Evolutionary conservation across 2,113 vertebrate species (phyloP), one percentile per base, ranked within the genome.

Genomic region (Sinocyclocheilus anophthalmus): DNA sequence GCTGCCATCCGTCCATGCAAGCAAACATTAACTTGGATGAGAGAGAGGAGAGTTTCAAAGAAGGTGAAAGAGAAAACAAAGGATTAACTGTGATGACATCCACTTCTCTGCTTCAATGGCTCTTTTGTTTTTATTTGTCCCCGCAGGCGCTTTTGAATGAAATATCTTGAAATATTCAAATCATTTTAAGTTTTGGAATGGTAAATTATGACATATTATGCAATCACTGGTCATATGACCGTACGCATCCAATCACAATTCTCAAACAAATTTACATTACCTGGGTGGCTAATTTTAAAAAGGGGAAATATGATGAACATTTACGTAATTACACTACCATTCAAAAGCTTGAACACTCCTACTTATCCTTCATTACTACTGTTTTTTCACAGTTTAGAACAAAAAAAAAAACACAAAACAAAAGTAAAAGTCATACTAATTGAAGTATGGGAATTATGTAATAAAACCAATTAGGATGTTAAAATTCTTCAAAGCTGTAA

Each of bases 61-160:
- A 82, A 57, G n/a, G 78, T 85, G 78, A 42, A 83, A 81, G 78
- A 61, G 75, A 69, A 82, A 76, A 82, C 77, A 87, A 59, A 69
- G 39, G 83, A 39, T 81, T 57, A 77, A 70, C 24, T 45, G 72
- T 50, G 18, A 69, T 61, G 59, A 45, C 50, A 85, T 69, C 57
- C 24, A 26, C 67, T 53, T 55, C 45, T 50, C 26, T 10, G 30
- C 42, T 8, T 85, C 77, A 48, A 72, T 75, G 84, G 33, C 67
- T 81, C 69, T 81, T 26, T 63, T 81, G 76, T 87, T 84, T 63
- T 39, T 50, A 4, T 53, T 42, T 61, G 79, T 20, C 53, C 53
- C 24, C 20, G 55, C 59, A 55, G 61, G 61, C 22, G 13, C 39
- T 72, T 84, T 13, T 39, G 14, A 70, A 70, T 24, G 26, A 81